Conservation (phyloP, 2,797 vertebrate species). For the Rhinogobio ventralis region DNA sequence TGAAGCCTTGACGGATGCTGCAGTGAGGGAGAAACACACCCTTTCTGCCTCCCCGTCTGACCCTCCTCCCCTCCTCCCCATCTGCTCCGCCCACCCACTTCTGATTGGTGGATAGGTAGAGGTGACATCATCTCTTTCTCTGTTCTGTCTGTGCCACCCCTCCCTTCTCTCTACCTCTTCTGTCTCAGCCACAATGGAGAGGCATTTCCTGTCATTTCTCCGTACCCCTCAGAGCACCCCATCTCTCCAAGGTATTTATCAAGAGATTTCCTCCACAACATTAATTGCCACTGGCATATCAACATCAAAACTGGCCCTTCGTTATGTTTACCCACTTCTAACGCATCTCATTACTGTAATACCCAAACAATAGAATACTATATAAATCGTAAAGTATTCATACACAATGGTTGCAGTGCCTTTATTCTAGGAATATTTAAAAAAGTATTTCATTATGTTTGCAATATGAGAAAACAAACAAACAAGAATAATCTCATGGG, state of each 20-base stretch:
- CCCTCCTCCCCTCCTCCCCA: constrained; percentile 20
- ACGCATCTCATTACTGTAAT: background rate
- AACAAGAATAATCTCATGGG: background rate
- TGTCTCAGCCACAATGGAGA: constrained; percentile 18
- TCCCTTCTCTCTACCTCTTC: constrained; percentile 18
- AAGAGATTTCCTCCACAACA: background rate
- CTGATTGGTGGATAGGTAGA: constrained; percentile 41
- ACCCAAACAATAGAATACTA: background rate
- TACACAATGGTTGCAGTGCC: background rate
- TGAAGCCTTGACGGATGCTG: constrained; percentile 59
- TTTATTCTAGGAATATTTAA: background rate
- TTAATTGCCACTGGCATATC: background rate
- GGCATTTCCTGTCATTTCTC: constrained; percentile 33
- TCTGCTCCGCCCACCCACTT: background rate
- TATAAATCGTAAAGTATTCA: background rate
- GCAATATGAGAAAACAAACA: background rate
- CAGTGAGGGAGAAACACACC: constrained; percentile 59
- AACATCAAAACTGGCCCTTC: background rate
- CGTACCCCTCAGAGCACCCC: background rate
- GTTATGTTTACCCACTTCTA: background rate
- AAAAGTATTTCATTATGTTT: background rate
- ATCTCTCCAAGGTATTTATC: background rate
- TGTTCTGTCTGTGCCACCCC: constrained; percentile 24
- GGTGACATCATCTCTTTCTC: constrained; percentile 59
- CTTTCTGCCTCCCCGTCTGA: constrained; percentile 33